Conservation (phyloP, 2,797 vertebrate species). For the Labroides dimidiatus region DNA sequence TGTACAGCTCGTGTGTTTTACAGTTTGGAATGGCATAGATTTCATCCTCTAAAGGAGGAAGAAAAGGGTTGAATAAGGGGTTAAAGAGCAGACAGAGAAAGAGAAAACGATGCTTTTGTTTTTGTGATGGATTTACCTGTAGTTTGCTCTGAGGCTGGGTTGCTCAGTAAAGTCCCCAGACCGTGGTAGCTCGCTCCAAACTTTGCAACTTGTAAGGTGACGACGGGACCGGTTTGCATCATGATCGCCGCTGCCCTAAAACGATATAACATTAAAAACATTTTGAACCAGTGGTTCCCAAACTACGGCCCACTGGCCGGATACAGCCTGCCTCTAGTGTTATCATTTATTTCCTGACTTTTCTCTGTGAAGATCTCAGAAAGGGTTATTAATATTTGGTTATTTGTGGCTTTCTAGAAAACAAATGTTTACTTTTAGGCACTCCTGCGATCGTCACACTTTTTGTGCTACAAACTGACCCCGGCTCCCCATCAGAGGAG, state of each 20-base stretch:
- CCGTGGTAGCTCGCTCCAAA: conserved; percentile 92
- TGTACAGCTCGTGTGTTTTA: conserved; percentile 82
- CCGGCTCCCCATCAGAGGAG: no score
- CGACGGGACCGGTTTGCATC: conserved; percentile 91
- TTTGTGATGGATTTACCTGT: conserved; percentile 76
- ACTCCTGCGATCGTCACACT: no score
- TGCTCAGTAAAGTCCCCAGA: conserved; percentile 88
- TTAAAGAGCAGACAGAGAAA: conserved; percentile 4
- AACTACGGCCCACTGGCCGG: no score
- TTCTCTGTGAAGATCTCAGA: no score
- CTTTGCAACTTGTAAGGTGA: conserved; percentile 92
- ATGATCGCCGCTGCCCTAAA: conserved; percentile 93
- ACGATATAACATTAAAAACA: conserved; percentile 18
- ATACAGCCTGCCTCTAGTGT: no score
- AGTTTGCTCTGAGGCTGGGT: conserved; percentile 81
- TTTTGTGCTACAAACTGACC: no score
- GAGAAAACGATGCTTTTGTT: accelerated
- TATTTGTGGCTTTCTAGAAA: no score
- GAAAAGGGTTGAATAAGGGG: conserved; percentile 62
- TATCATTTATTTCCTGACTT: no score
- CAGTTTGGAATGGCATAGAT: conserved; percentile 80
- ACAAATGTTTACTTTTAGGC: no score
- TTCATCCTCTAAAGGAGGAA: conserved; percentile 67
- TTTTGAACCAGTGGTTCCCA: no score
- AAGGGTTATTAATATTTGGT: no score